phyloP scores from a whole-genome alignment of 2,797 vertebrate species.

The Poeciliopsis paucimaculata region DNA sequence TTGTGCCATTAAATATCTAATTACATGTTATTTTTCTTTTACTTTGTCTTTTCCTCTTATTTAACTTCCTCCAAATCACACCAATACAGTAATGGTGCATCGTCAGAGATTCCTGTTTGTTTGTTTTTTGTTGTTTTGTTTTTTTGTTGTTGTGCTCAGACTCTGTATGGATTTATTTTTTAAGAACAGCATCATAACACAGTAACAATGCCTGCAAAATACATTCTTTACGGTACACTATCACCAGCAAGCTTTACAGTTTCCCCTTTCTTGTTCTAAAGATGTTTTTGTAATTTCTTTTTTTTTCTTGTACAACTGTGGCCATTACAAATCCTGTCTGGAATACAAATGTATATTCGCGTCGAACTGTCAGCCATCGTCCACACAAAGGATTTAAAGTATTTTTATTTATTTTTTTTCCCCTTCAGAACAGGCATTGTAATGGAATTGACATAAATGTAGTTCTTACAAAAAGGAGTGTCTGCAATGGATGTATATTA shows the following conservation, averaged over 20 bases:
- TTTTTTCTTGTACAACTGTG: conserved; percentile 60
- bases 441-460: conserved; percentile 74
- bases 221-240: conserved; percentile 72
- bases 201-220: conserved; percentile 66
- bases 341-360: conserved; percentile 34
- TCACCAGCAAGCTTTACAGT: conserved; percentile 82
- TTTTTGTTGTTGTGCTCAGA: conserved; percentile 40
- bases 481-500: conserved; percentile 79
- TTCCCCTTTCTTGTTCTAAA: conserved; percentile 51
- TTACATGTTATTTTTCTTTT: not conserved
- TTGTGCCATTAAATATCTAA: conserved; percentile 19
- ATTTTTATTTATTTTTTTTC: not conserved
- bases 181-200: conserved; percentile 50
- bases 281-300: conserved; percentile 54
- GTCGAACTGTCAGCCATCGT: conserved; percentile 56
- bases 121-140: conserved; percentile 17
- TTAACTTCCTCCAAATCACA: not conserved
- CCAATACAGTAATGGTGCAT: conserved; percentile 32
- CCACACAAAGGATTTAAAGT: conserved; percentile 49
- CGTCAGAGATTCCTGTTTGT: conserved; percentile 49
- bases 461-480: conserved; percentile 75
- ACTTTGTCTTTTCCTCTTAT: not conserved
- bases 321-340: conserved; percentile 74
- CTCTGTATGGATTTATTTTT: conserved; percentile 36
- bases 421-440: conserved; percentile 74